Percentiles rank a stretch among this genome's conserved stretches.
Conservation (phyloP, 2,113 vertebrate species). For the Mungos mungo region DNA sequence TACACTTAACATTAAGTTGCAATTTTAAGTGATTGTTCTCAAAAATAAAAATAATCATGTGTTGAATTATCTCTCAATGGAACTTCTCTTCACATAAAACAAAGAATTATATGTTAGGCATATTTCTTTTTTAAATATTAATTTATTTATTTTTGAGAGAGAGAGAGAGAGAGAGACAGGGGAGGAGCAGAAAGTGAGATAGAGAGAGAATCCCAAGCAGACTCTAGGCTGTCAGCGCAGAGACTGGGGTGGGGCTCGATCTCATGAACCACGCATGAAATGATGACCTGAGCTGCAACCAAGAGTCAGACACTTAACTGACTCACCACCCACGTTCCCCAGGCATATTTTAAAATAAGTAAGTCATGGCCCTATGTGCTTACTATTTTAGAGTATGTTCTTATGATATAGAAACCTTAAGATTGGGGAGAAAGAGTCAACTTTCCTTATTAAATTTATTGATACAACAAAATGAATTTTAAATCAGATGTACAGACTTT, state of each 20-base stretch:
- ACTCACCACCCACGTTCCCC: too few relatives aligned
- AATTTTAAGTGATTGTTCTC: not conserved
- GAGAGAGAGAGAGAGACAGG: too few relatives aligned
- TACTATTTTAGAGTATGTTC: not conserved
- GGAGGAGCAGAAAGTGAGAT: too few relatives aligned
- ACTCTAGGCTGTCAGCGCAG: too few relatives aligned
- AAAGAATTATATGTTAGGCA: too few relatives aligned
- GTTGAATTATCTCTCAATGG: not conserved
- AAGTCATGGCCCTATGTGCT: not conserved
- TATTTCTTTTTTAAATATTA: too few relatives aligned
- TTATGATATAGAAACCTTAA: constrained; percentile 62
- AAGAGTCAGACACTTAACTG: too few relatives aligned
- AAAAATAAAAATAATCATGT: not conserved
- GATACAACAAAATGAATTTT: not conserved
- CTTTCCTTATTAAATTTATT: not conserved
- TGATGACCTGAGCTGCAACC: too few relatives aligned
- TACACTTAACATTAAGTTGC: not conserved
- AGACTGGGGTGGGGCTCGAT: too few relatives aligned
- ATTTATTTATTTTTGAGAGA: too few relatives aligned
- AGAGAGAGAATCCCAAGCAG: too few relatives aligned
- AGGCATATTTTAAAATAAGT: not conserved
- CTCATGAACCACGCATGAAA: too few relatives aligned
- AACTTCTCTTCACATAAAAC: not conserved
- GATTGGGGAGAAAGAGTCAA: not conserved
- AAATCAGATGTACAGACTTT: not conserved